Base-by-base conservation (phyloP, 2,797 vertebrate species). In the Lepilemur septentrionalis region DNA sequence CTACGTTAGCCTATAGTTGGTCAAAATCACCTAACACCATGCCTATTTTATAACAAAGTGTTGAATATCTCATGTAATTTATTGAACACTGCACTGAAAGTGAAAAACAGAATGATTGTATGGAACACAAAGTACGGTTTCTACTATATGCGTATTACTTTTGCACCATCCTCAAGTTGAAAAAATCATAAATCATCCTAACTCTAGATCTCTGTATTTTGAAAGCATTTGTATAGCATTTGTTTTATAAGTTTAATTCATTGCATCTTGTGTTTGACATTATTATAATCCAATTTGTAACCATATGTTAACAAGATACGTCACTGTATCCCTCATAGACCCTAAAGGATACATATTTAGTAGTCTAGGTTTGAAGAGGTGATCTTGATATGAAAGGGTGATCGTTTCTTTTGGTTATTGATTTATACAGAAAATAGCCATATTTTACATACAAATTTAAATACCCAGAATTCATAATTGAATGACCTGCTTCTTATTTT, bases 401-500 rank as follows among this genome's bases (percentile, higher is more conserved):
- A 38, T 93, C 4, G 32, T 67, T 89, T 95, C 4, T 80, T 89
- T 92, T 41, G 55, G 15, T 76, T 76, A 72, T 82, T 78, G 23
- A 86, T 50, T 93, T 85, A 55, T 63, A 48, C 3, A 69, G 43
- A 75, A 80, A 83, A 70, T 90, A 72, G 75, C 7, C 9, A 32
- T 63, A 78, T 52, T 46, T 94, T 69, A 38, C 3, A 69, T 32
- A 50, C 63, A 63, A 52, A 38, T 75, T 88, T 93, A 91, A 55
- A 80, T 75, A 79, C 23, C 4, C 38, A 59, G 22, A 75, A 78
- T 96, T 96, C 48, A 65, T 35, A 82, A 41, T 67, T 92, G 30
- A 91, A 18, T 84, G 4, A 20, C 88, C 52, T 43, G n/a, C 15
- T 91, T 96, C 23, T 89, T 91, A 67, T 72, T 93, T 95, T 69